Evolutionary conservation across 2,797 vertebrate species (phyloP), one percentile per base, ranked within the genome.

Genomic region (Cossypha caffra): DNA sequence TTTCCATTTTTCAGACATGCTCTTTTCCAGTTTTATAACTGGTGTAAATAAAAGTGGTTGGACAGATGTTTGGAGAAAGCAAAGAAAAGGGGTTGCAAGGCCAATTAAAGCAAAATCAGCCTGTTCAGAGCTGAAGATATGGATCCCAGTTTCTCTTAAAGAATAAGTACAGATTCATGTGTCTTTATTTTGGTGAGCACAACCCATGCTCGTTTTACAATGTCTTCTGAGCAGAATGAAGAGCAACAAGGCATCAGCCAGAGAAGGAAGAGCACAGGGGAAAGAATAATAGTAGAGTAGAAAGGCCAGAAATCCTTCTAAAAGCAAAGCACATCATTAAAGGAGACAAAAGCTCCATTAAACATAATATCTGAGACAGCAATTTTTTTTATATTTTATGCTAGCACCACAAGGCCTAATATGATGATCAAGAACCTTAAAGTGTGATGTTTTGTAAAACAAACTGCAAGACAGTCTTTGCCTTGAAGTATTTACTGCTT

Each of bases 1-100:
- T 96, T 95, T 95, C 95, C 69, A 78, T 91, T 88, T 95, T 94
- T 95, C 68, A 95, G 68, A 67, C 25, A 24, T 18, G 47, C 16
- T 69, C 31, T 89, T 92, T 96, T 94, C 74, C 42, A 64, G 31
- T 54, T 80, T 52, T 76, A 28, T 57, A 24, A 25, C 11, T 43
- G 59, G 17, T 86, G 77, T 55, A 76, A 88, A 90, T 78, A 90
- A 87, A 92, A 82, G 23, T 28, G 18, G 40, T 33, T 0, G 1
- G 64, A 42, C 74, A 95, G 84, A 89, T 82, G 35, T 85, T 77
- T 71, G 71, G 43, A 48, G 55, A 35, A 84, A 88, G 61, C 24
- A 88, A 90, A 92, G 69, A n/a, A 35, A 82, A 74, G 59, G 62
- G 50, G 28, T 71, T 63, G 76, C 43, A 63, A 76, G 85, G 21